Evolutionary conservation across 37 sponge, comb jelly and placozoan genomes (phyloP).

Genomic region (Agelas oroides): DNA sequence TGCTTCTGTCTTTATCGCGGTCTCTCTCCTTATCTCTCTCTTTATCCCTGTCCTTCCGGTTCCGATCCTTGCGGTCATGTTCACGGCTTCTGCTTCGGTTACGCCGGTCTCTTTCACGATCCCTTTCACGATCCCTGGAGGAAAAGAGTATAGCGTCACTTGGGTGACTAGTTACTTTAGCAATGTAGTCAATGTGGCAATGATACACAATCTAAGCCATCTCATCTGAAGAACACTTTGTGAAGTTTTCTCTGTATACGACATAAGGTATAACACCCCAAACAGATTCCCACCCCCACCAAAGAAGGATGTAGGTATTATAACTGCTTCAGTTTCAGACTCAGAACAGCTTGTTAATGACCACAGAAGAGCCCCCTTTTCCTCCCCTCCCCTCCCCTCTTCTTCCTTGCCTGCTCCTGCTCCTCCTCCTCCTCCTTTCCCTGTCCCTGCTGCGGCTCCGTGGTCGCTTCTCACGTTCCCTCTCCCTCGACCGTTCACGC

Average conservation of each 20-base stretch:
- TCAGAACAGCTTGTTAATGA: too few relatives aligned
- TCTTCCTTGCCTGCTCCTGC: not conserved
- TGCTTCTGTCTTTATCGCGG: not conserved
- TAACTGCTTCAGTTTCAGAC: too few relatives aligned
- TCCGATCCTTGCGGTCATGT: conserved; percentile 22
- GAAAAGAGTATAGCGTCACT: too few relatives aligned
- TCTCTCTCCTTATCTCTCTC: conserved; percentile 31
- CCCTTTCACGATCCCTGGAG: conserved; percentile 23
- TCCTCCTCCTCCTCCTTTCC: conserved; percentile 8
- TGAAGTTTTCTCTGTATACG: too few relatives aligned
- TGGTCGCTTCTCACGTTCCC: not conserved
- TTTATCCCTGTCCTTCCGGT: conserved; percentile 18
- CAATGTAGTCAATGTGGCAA: too few relatives aligned
- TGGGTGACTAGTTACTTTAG: too few relatives aligned
- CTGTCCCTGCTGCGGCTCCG: conserved; percentile 12
- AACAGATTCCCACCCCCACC: too few relatives aligned
- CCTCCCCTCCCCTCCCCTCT: not conserved
- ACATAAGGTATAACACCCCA: too few relatives aligned
- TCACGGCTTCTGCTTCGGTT: conserved; percentile 36
- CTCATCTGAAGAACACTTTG: too few relatives aligned
- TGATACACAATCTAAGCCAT: too few relatives aligned
- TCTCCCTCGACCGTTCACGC: conserved; percentile 23
- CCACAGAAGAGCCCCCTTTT: too few relatives aligned
- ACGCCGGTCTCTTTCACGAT: conserved; percentile 34
- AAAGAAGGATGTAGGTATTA: too few relatives aligned